A percentile compares a stretch with the other conserved stretches of the same genome.
Evolutionary conservation across 2,113 vertebrate genomes (phyloP).

Genomic region (Peromyscus californicus): DNA sequence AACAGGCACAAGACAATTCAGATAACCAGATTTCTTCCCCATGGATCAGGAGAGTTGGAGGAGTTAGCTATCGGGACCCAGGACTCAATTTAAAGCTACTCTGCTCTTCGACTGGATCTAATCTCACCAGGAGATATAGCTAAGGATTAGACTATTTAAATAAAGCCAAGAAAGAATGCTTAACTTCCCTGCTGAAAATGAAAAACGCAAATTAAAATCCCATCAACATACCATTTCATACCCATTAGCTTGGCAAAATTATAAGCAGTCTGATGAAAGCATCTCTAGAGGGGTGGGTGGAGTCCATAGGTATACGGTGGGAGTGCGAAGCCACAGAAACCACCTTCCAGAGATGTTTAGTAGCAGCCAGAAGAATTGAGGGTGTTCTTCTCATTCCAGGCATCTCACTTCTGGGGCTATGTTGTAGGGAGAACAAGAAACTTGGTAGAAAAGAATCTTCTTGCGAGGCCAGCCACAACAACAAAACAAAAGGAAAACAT

Average conservation of each 20-base stretch:
- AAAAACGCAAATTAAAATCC: slow-evolving; percentile 40
- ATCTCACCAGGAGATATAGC: not conserved
- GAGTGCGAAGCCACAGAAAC: not conserved
- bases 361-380: not conserved
- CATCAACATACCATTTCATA: not conserved
- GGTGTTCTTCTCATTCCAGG: not conserved
- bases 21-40: not conserved
- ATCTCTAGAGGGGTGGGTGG: not conserved
- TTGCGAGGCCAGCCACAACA: not conserved
- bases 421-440: not conserved
- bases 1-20: not conserved
- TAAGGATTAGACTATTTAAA: not conserved
- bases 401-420: not conserved
- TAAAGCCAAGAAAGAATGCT: not conserved
- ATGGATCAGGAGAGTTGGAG: not conserved
- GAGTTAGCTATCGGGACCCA: not conserved
- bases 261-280: not conserved
- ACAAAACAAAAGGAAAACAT: not conserved
- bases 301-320: not conserved
- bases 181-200: not conserved
- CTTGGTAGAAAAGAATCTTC: not conserved
- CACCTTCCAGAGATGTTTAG: not conserved
- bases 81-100: not conserved
- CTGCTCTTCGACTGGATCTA: not conserved
- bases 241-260: not conserved